Percentiles rank a stretch among this genome's conserved stretches.
Conservation (phyloP, 2,888 invertebrate genomes). For the Andrena haemorrhoa region DNA sequence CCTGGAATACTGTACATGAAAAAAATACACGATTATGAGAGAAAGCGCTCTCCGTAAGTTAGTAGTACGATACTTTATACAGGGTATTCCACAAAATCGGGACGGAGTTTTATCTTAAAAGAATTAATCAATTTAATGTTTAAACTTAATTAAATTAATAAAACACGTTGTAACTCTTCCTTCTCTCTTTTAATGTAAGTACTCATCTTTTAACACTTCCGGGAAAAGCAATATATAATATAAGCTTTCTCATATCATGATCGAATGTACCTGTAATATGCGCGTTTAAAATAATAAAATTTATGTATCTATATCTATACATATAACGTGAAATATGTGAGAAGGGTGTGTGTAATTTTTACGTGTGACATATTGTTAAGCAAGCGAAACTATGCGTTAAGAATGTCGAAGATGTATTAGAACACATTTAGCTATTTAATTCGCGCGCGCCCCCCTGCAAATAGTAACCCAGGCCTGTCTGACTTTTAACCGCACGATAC, state of each 20-base stretch:
- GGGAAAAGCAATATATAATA: too few relatives aligned
- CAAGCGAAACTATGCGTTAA: not conserved
- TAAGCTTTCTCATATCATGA: not conserved
- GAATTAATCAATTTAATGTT: not conserved
- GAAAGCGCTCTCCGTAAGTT: not conserved
- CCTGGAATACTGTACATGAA: conserved; percentile 28
- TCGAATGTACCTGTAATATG: not conserved
- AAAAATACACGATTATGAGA: not conserved
- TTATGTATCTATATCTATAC: not conserved
- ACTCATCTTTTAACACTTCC: not conserved
- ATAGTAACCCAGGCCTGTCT: not conserved
- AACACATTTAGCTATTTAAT: conserved; percentile 3
- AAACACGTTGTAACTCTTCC: not conserved
- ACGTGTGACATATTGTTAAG: not conserved
- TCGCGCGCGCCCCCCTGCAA: not conserved
- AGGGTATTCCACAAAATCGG: not conserved
- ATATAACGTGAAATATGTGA: not conserved
- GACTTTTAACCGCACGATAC: not conserved
- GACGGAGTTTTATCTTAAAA: not conserved
- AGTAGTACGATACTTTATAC: not conserved
- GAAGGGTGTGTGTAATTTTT: not conserved
- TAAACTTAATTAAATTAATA: not conserved
- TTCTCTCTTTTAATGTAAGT: not conserved
- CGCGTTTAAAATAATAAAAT: not conserved
- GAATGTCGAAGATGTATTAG: not conserved